Evolutionary conservation across 2,888 invertebrate genomes (phyloP).

Genomic region (Tricholauxania praeusta): DNA sequence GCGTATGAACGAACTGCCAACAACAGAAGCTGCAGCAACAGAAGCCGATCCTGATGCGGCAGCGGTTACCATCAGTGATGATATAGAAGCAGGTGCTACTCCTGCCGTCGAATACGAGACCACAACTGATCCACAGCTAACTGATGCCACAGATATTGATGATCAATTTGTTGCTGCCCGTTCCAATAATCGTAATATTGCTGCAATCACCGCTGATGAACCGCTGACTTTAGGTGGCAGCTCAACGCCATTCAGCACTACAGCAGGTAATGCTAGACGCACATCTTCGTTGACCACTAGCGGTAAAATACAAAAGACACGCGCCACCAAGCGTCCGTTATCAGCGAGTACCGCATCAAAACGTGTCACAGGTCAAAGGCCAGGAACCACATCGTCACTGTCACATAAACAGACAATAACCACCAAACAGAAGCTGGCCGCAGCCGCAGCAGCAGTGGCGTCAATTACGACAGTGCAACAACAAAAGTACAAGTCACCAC

Average conservation of each 20-base stretch:
- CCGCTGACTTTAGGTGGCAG: constrained; percentile 25
- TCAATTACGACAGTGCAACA: constrained; percentile 46
- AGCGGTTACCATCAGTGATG: constrained; percentile 15
- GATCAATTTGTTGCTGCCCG: constrained; percentile 65
- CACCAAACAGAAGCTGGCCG: constrained; percentile 53
- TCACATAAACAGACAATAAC: constrained; percentile 50
- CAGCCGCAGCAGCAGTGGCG: constrained; percentile 45
- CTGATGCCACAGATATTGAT: constrained; percentile 60
- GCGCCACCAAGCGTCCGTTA: constrained; percentile 57
- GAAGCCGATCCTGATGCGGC: constrained; percentile 30
- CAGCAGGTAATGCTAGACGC: constrained; percentile 57
- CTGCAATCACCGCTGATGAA: constrained; percentile 61
- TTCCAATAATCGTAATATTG: constrained; percentile 63
- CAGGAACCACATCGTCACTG: constrained; percentile 49
- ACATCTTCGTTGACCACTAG: constrained; percentile 57
- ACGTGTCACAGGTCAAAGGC: constrained; percentile 46
- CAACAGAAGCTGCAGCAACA: constrained; percentile 55
- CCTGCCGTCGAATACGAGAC: constrained; percentile 47
- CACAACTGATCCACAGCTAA: constrained; percentile 53
- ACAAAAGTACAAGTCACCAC: constrained; percentile 50
- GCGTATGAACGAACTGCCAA: constrained; percentile 53
- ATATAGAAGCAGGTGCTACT: constrained; percentile 28
- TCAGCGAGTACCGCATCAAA: no score
- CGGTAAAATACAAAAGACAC: constrained; percentile 57
- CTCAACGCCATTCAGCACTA: constrained; percentile 51